Base-by-base conservation (phyloP, 2,797 vertebrate species). In the Chaenodraco wilsoni region DNA sequence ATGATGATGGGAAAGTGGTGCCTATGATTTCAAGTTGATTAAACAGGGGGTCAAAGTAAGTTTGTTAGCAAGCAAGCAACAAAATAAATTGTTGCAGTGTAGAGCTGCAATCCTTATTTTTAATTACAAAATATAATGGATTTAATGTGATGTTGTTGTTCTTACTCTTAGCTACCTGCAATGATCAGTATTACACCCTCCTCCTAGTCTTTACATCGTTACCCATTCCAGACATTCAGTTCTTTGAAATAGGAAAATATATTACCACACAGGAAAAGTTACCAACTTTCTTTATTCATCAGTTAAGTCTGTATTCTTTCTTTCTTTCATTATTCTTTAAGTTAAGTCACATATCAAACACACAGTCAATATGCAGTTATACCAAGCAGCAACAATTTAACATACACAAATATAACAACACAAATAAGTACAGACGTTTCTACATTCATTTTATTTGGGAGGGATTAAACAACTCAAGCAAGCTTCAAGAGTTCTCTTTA, bases 101-200 rank as follows among this genome's bases (percentile, higher is more conserved):
- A 48, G 50, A 72, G 59, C 52, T 13, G n/a, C 44, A 54, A 48
- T 59, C 41, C 19, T 52, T 43, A 11, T 57, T 65, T 41, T 44
- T 48, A 69, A 74, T 74, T 9, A 58, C 44, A 9, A 44, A 4
- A 63, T 70, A 70, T 41, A 49, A 56, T 77, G 63, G 31, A 64
- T 1, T 40, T 21, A 27, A 27, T 27, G 14, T 19, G 63, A 46
- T 65, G 74, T 55, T 57, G 48, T 31, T 45, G 19, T 50, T 27
- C 4, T 4, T 48, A 10, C 41, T 72, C 70, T 70, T 3, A 48
- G 10, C 50, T 41, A n/a, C 61, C 70, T 51, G 37, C 43, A 59
- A n/a, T 19, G 16, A 74, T 76, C 43, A 17, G 66, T 73, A 49
- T 16, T 1, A 68, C 57, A 15, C n/a, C 51, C 52, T 37, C 56